A percentile compares a stretch with the other conserved stretches of the same genome.
These are phyloP conservation scores for Agonopterix alstromeriana DNA, from an alignment of 2,888 invertebrate genomes.

Conservation along the genomic window DNA sequence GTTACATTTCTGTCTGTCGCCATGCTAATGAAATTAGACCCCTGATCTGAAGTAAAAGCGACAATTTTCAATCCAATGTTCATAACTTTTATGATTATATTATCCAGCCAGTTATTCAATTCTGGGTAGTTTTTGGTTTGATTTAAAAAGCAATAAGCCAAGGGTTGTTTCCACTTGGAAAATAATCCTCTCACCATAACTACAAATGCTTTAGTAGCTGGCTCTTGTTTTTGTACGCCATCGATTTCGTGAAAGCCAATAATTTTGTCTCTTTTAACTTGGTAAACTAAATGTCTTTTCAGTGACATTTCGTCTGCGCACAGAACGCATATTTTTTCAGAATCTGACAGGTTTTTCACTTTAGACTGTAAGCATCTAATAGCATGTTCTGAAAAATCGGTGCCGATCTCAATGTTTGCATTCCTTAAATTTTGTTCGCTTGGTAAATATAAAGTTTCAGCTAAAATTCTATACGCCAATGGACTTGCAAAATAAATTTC, in stretches of 20 bases:
- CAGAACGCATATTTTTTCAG: slow-evolving; percentile 6
- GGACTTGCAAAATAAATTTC: slow-evolving; percentile 10
- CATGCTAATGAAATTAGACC: slow-evolving; percentile 6
- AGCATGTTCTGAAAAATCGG: background rate
- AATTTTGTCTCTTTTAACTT: slow-evolving; percentile 8
- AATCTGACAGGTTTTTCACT: background rate
- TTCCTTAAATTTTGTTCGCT: slow-evolving; percentile 2
- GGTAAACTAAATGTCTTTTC: slow-evolving; percentile 6
- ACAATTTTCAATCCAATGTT: slow-evolving; percentile 4
- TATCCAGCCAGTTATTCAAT: slow-evolving; percentile 4
- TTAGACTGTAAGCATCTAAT: background rate
- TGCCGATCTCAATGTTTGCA: background rate
- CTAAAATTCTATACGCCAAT: slow-evolving; percentile 5
- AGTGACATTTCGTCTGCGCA: slow-evolving; percentile 6
- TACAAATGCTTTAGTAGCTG: slow-evolving; percentile 6
- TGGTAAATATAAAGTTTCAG: slow-evolving; percentile 4
- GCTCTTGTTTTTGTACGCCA: slow-evolving; percentile 3
- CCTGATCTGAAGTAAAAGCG: slow-evolving; percentile 3
- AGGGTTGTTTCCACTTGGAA: slow-evolving; percentile 7
- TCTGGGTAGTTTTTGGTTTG: slow-evolving; percentile 4
- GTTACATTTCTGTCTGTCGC: slow-evolving; percentile 4
- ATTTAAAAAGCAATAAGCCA: slow-evolving; percentile 4
- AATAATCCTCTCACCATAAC: slow-evolving; percentile 6
- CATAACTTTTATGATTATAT: slow-evolving; percentile 3
- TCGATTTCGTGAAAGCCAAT: slow-evolving; percentile 10